phyloP scores from a whole-genome alignment of 2,113 vertebrate species.

The Oplegnathus fasciatus region DNA sequence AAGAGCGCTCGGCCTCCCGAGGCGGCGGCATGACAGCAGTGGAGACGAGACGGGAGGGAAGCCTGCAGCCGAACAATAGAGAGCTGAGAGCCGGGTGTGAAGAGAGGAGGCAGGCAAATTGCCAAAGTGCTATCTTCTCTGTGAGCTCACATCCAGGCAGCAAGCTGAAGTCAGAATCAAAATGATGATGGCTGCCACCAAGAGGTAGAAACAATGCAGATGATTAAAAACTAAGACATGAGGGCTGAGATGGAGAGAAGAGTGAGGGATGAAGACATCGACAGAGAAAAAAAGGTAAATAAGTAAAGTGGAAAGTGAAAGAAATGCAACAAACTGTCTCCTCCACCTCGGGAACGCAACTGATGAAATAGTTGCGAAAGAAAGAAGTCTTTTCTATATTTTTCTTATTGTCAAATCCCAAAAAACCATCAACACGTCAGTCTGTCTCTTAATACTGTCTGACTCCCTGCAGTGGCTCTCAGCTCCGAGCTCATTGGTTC shows the following conservation, averaged over 20 bases:
- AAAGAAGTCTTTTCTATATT: not conserved
- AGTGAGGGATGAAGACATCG: not conserved
- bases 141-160: not conserved
- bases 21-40: not conserved
- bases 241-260: not conserved
- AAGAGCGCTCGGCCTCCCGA: not conserved
- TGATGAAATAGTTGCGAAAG: not conserved
- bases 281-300: not conserved
- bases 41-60: not conserved
- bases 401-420: not conserved
- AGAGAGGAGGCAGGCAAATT: not conserved
- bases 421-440: not conserved
- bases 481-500: not conserved
- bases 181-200: not conserved
- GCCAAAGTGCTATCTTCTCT: not conserved
- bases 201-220: not conserved
- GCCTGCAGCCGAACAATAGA: conserved; percentile 6
- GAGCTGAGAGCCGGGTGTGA: not conserved
- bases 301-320: not conserved
- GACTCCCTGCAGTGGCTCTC: no score
- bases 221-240: not conserved
- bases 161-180: not conserved
- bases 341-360: not conserved
- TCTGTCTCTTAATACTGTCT: not conserved
- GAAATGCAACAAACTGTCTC: not conserved